Percentiles rank a stretch among this genome's conserved stretches.
These are phyloP conservation scores for Falcunculus frontatus DNA, from an alignment of 2,113 vertebrate species.

Conservation along the genomic window DNA sequence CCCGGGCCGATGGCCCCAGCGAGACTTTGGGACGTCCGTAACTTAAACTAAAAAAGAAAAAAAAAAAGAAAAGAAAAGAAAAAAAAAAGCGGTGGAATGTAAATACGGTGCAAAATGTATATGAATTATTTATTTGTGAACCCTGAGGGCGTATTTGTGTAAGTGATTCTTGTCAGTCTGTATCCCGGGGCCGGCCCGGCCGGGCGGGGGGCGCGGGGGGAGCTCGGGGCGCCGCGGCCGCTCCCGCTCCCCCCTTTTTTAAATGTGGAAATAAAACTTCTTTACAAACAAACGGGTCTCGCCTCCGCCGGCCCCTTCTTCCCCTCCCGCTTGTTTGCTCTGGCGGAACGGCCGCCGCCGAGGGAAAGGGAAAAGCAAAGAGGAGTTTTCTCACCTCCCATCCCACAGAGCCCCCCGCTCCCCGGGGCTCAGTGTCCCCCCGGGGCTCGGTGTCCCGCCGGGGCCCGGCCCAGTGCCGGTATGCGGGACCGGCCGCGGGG, in stretches of 20 bases:
- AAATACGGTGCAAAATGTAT: constrained; percentile 89
- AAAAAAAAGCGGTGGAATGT: constrained; percentile 55
- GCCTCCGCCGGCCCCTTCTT: neutral
- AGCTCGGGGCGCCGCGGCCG: constrained; percentile 59
- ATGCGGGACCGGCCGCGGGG: neutral
- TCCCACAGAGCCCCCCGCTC: neutral
- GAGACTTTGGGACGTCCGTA: neutral
- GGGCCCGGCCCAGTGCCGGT: neutral
- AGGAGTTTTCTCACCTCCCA: neutral
- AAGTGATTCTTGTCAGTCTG: constrained; percentile 87
- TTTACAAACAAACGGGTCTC: constrained; percentile 77
- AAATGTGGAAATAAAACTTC: constrained; percentile 95
- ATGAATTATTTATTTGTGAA: constrained; percentile 92
- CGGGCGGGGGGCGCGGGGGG: neutral
- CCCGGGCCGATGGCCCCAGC: neutral
- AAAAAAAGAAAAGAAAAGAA: rapidly evolving
- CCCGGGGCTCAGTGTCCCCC: neutral
- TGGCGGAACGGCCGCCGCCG: neutral
- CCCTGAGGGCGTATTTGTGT: constrained; percentile 78
- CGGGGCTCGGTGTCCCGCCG: neutral
- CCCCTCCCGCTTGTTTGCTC: neutral
- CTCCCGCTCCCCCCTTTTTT: constrained; percentile 78
- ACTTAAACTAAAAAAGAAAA: neutral
- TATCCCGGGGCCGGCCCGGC: constrained; percentile 64
- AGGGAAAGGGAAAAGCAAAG: neutral